A percentile compares a stretch with the other conserved stretches of the same genome.
Conservation (phyloP, 2,113 vertebrate species). For the Eurypyga helias region DNA sequence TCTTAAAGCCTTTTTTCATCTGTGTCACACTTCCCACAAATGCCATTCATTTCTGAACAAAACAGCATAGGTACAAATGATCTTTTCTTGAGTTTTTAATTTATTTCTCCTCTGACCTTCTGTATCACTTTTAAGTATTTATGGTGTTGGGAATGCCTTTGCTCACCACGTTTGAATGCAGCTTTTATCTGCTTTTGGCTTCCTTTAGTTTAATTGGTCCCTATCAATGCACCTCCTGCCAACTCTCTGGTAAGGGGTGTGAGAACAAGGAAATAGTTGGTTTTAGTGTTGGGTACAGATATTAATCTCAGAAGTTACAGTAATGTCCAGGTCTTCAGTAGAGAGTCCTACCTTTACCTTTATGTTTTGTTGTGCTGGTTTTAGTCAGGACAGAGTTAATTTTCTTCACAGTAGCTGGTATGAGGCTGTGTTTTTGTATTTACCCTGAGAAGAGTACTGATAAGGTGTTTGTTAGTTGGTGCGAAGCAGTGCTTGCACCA, state of each 20-base stretch:
- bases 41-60: neutral
- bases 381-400: no score
- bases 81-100: neutral
- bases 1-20: neutral
- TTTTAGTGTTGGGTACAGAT: neutral
- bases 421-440: no score
- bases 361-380: neutral
- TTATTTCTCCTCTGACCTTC: slow-evolving; percentile 27
- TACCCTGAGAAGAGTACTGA: no score
- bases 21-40: neutral
- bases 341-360: neutral
- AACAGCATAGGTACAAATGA: neutral
- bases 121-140: neutral
- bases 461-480: no score
- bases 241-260: neutral
- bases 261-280: neutral
- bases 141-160: neutral
- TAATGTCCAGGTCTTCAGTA: neutral
- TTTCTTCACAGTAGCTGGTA: no score
- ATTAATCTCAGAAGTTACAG: neutral
- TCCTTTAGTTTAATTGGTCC: neutral
- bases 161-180: neutral
- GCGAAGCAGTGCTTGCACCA: no score
- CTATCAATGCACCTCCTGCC: neutral
- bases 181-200: slow-evolving; percentile 8